Base-by-base conservation (phyloP, 2,888 invertebrate species). In the Caenorhabditis angaria region DNA sequence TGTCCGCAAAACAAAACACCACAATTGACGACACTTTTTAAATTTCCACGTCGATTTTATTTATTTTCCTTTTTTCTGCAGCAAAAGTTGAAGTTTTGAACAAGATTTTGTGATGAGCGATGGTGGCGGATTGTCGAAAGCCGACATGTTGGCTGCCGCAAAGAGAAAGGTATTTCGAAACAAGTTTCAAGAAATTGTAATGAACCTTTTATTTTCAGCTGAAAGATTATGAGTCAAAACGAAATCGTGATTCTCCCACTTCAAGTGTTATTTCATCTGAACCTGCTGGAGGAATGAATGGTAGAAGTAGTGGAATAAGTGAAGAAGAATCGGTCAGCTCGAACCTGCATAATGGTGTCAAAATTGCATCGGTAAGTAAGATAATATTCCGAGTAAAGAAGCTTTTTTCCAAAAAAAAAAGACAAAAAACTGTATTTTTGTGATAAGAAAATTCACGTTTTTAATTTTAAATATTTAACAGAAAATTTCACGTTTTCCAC, bases 141-240 rank as follows among this genome's bases (percentile, higher is more conserved):
- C 79, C 47, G 81, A 81, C 55, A 81, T 79, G 71, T 59, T 81
- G 63, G 78, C 79, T 50, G 74, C 77, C 18, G 81, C 81, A 24
- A 74, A 67, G 62, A 76, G 65, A 69, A 79, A 79, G 75, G 81
- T 80, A 27, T 0, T 35, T 18, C 5, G 14, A 41, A 8, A 8
- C 32, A 12, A 41, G 6, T 14, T 14, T 14, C n/a, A n/a, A n/a
- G n/a, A 58, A 55, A 22, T 51, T 22, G 14, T 29, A 24, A 32
- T n/a, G 3, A n/a, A 51, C 18, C 5, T 51, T 12, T n/a, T 54
- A n/a, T 61, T 58, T 77, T 53, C 56, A 81, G 81, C 65, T 81
- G 41, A 77, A 74, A 64, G 78, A 81, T 50, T 81, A 74, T 47
- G 81, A 81, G 63, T 50, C 47, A 55, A 61, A 66, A 12, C 61